A percentile compares a stretch with the other conserved stretches of the same genome.
phyloP scores from a whole-genome alignment of 1,140 invertebrate species.

The Calliphora vicina region DNA sequence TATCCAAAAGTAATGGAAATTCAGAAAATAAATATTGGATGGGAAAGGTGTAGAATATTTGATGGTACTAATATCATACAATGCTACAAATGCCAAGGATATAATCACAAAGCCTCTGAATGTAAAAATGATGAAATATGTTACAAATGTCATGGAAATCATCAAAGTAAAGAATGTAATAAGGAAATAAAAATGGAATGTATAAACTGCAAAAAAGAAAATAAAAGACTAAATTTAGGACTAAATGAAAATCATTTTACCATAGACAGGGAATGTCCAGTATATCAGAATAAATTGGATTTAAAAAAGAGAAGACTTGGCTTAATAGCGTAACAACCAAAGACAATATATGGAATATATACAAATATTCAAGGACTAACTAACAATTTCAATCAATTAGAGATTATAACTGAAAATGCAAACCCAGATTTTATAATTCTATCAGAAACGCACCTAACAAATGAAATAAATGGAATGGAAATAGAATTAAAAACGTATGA shows the following conservation, averaged over 20 bases:
- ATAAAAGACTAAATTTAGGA: background rate
- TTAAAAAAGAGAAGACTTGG: background rate
- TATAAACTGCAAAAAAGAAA: background rate
- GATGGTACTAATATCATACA: background rate
- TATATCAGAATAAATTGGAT: constrained; percentile 4
- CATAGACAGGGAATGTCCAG: background rate
- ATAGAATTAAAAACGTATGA: background rate
- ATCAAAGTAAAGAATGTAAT: background rate
- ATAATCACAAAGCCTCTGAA: background rate
- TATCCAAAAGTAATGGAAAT: background rate
- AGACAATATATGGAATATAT: background rate
- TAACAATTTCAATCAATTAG: background rate
- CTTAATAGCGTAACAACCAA: background rate
- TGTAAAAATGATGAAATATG: background rate
- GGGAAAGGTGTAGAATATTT: constrained; percentile 1
- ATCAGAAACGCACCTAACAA: background rate
- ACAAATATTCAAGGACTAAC: background rate
- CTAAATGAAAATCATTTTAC: background rate
- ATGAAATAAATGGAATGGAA: background rate
- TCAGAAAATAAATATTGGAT: background rate
- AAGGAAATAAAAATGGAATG: background rate
- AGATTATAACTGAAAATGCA: no score
- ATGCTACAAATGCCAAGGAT: background rate
- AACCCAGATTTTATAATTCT: background rate
- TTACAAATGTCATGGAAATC: background rate